Conservation (phyloP, 2,888 invertebrate species). For the Nasonovia ribisnigri region DNA sequence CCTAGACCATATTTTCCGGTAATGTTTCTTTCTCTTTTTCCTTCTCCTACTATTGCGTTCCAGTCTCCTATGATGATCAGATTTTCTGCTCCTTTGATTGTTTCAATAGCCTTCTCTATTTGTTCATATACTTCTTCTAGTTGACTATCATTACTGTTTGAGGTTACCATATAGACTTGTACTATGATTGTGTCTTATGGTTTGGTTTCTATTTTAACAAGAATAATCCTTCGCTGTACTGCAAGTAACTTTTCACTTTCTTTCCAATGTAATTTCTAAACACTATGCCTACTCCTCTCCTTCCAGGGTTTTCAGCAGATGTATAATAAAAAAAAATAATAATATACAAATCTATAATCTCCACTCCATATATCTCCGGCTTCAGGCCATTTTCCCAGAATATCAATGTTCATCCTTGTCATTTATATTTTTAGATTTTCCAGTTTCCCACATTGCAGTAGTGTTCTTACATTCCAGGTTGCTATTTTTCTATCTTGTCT, state of each 20-base stretch:
- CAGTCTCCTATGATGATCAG: conserved; percentile 8
- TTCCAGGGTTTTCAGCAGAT: background rate
- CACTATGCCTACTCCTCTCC: background rate
- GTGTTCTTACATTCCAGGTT: conserved; percentile 25
- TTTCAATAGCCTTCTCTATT: conserved; percentile 50
- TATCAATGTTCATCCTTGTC: conserved; percentile 29
- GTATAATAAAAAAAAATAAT: no score
- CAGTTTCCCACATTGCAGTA: conserved; percentile 18
- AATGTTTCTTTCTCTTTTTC: no score
- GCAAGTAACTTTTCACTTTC: conserved; percentile 22
- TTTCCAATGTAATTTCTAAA: background rate
- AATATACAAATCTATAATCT: background rate
- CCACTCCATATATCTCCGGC: background rate
- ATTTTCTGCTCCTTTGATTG: conserved; percentile 42
- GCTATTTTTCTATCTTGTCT: conserved; percentile 65
- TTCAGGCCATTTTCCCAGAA: background rate
- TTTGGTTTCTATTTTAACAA: conserved; percentile 52
- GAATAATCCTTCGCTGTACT: conserved; percentile 37
- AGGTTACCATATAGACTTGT: conserved; percentile 33
- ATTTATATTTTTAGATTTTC: conserved; percentile 28
- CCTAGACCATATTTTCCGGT: no score
- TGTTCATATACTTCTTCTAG: conserved; percentile 46
- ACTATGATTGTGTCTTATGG: conserved; percentile 14
- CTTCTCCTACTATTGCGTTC: no score
- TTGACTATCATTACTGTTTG: background rate